Base-by-base conservation (phyloP, 2,113 vertebrate species). In the Coracopsis vasa region DNA sequence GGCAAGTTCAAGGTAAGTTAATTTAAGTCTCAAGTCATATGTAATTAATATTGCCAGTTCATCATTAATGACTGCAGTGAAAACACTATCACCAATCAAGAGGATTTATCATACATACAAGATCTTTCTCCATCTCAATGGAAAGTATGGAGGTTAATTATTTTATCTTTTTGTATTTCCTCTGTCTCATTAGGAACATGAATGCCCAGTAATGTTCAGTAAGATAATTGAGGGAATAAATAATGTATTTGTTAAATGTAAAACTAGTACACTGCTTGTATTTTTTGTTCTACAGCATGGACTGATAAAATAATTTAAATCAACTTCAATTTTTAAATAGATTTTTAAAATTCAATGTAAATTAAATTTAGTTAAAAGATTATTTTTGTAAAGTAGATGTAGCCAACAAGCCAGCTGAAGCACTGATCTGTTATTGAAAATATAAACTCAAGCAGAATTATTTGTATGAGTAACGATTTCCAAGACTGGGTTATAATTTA, bases 1-100 rank as follows among this genome's bases (percentile, higher is more conserved):
- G 99, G 98, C 98, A 71, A 99, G 98, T 97, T 99, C 99, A 96
- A 98, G 99, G 99, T 99, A 96, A 98, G 81, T 44, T 15, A 12
- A 13, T 66, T 83, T 73, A 53, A 72, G 10, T 66, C 35, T 61
- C 39, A 65, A 80, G 21, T 71, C 14, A 29, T 79, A 23, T 4
- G 7, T 41, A 60, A n/a, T 39, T 54, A 45, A 29, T n/a, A 5
- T 64, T 86, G 13, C 37, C 20, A 56, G 8, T 19, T 92, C 17
- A 83, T 67, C 60, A 24, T 79, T 92, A 72, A 33, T 65, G 58
- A n/a, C 28, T 37, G 9, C 41, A 51, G 7, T 60, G 37, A 37
- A 94, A 93, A 74, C 42, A 77, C 37, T 81, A 8, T 27, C 25
- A 44, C 29, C 11, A n/a, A 4, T 82, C 24, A 81, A 58, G 16